Percentiles rank a stretch among this genome's conserved stretches.
These are phyloP conservation scores for Ormyrus thymus DNA, from an alignment of 2,888 invertebrate species.

Conservation along the genomic window DNA sequence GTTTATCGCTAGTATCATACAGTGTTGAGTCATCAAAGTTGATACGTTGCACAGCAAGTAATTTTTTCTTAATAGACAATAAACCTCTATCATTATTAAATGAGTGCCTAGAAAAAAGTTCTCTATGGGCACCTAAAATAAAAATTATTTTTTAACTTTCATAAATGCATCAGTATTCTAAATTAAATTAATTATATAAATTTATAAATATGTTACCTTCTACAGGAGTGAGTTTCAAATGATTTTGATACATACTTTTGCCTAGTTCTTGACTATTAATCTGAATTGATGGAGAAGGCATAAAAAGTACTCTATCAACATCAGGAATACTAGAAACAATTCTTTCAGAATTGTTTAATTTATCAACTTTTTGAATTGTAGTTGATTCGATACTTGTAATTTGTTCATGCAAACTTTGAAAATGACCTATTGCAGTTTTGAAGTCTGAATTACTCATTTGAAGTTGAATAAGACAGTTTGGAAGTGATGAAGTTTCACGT, in stretches of 20 bases:
- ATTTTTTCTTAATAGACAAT: constrained; percentile 23
- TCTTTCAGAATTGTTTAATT: constrained; percentile 28
- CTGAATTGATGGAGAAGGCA: constrained; percentile 66
- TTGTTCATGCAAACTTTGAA: constrained; percentile 57
- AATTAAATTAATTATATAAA: too few species aligned
- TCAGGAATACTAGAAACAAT: constrained; percentile 44
- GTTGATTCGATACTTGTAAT: constrained; percentile 42
- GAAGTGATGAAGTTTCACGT: constrained; percentile 59
- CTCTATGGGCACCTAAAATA: constrained; percentile 49
- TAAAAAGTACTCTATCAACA: constrained; percentile 63
- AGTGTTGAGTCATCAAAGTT: constrained; percentile 61
- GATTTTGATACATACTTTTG: constrained; percentile 59
- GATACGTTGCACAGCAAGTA: constrained; percentile 55
- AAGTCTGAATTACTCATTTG: constrained; percentile 63
- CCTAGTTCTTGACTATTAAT: constrained; percentile 59
- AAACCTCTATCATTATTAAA: constrained; percentile 41
- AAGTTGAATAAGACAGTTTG: constrained; percentile 61
- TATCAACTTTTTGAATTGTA: constrained; percentile 25
- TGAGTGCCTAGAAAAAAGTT: constrained; percentile 52
- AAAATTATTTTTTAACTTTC: neutral
- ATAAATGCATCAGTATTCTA: neutral
- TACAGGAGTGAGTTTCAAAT: constrained; percentile 67
- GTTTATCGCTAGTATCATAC: constrained; percentile 51
- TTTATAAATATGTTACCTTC: constrained; percentile 60
- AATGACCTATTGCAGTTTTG: constrained; percentile 58